Evolutionary conservation across 1,140 invertebrate genomes (phyloP), one percentile per base, ranked within the genome.

Genomic region (Drosophila sp.): DNA sequence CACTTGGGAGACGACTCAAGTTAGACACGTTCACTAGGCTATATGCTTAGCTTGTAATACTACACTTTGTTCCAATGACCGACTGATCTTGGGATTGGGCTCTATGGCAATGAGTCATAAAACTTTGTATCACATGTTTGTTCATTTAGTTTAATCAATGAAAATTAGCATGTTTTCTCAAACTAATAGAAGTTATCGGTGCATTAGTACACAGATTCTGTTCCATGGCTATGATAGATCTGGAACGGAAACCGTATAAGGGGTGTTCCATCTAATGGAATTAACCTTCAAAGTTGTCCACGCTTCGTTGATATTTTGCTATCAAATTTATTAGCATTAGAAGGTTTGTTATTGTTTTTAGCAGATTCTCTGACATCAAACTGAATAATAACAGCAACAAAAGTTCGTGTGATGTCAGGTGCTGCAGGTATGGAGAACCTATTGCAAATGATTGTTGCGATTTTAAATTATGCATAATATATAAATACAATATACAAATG

Each of bases 391-490:
- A 17, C 17, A 17, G 17, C 41, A 44, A 33, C 6, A n/a, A 30
- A 11, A 57, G 35, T 17, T 64, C 60, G 32, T 50, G 38, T 71
- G 44, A 23, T 63, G 63, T 71, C 38, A 38, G 27, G 25, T 55
- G 63, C 38, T 50, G 67, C 72, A 76, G 66, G 61, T 65, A 78
- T 10, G 10, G 30, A 30, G 35, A 11, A 10, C 60, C 44, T 50
- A 27, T 1, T 86, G 58, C 66, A 79, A 75, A 86, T 76, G 70
- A 62, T 54, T 70, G 38, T 61, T 57, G 75, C 71, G 57, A 70
- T 82, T 68, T 86, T 82, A 76, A 85, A 81, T 86, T 85, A 81
- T 85, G 83, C 82, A 85, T 76, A 79, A 50, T 50, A 50, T 25
- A 41, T 5, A n/a, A 7, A 35, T 35, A 35, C 6, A 35, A 3